Base-by-base conservation (phyloP, 2,888 invertebrate species). In the Cryptus armator region DNA sequence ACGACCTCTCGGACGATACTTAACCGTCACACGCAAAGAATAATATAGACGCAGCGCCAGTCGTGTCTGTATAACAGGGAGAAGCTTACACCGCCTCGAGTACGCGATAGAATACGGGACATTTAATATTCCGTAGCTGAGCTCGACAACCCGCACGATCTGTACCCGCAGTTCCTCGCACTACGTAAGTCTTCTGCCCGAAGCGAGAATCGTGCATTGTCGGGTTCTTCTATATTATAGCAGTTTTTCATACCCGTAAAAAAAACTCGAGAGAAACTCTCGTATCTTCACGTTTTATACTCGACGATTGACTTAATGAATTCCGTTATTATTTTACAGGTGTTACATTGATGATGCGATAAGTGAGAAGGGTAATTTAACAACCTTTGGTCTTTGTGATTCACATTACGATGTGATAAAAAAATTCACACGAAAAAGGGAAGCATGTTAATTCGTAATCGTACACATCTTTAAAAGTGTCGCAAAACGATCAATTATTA, bases 81-180 rank as follows among this genome's bases (percentile, higher is more conserved):
- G 72, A 79, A 75, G 81, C 76, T 81, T 74, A 79, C 85, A 78
- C 75, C 81, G 83, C 79, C 83, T 83, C 67, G 24, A 80, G 75
- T 85, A 37, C 81, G 81, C 79, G 83, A 83, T 81, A 81, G 75
- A 81, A 71, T 85, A 86, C 86, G 85, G 85, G 83, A 84, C 83
- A 86, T 85, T 86, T 85, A 83, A 83, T 86, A 85, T 85, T 86
- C 85, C 71, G 75, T 77, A 70, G 83, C 81, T 75, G 83, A 85
- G 78, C 81, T 72, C 85, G 67, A 82, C 79, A 78, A 70, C 83
- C 75, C 85, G 76, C 80, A 83, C 82, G 85, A 83, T 83, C 64
- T 67, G 67, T 72, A 83, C 72, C 71, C 62, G 77, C 77, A 71
- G 64, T 51, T 9, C 62, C 70, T 66, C 68, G 75, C 82, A 82